Evolutionary conservation across 2,113 vertebrate species (phyloP).

Genomic region (Dromaius novaehollandiae): DNA sequence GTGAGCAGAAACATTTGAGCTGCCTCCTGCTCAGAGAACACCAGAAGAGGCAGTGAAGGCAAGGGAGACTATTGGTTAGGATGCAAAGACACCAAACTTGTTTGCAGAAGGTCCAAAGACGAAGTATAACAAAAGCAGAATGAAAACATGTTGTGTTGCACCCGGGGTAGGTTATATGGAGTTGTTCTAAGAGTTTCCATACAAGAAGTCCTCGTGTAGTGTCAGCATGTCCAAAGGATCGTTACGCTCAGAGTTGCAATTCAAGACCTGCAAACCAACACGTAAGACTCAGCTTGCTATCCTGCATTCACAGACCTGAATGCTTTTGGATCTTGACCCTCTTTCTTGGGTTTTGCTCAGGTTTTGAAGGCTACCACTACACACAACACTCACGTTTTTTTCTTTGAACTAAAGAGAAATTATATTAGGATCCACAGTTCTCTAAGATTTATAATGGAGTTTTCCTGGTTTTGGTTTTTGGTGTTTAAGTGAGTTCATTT

Average conservation of each 20-base stretch:
- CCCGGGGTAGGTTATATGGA: neutral
- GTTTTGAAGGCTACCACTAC: neutral
- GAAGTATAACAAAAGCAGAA: neutral
- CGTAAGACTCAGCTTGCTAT: neutral
- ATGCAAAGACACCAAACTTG: neutral
- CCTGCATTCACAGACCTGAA: neutral
- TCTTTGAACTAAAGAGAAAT: neutral
- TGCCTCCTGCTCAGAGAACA: neutral
- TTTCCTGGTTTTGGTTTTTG: neutral
- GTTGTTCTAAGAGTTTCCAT: neutral
- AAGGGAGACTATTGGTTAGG: neutral
- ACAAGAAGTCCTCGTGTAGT: neutral
- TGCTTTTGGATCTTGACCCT: neutral
- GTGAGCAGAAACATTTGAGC: neutral
- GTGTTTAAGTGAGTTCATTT: neutral
- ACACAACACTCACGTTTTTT: neutral
- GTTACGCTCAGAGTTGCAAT: accelerated
- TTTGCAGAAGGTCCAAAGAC: neutral
- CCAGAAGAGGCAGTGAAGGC: neutral
- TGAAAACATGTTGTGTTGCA: neutral
- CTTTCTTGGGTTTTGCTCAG: neutral
- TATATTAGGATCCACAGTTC: neutral
- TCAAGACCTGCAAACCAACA: neutral
- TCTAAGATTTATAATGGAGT: neutral
- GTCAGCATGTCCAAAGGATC: neutral